Conservation (phyloP, 2,888 invertebrate species). For the Cyclophora albipunctata region DNA sequence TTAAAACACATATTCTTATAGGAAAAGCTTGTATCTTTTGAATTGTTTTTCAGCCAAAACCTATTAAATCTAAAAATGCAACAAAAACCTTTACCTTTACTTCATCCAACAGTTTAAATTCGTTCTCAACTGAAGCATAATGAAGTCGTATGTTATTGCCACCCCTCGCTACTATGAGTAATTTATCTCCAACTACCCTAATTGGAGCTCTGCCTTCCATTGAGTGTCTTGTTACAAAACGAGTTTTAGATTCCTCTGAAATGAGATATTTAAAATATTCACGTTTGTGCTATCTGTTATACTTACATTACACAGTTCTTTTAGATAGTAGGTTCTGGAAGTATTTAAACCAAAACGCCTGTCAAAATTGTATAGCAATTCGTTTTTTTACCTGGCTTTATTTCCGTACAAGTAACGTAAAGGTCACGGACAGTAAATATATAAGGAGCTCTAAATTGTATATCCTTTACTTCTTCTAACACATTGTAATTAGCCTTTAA, state of each 20-base stretch:
- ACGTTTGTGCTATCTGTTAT: too few species aligned
- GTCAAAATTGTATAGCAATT: too few species aligned
- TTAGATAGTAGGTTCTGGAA: not conserved
- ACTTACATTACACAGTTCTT: not conserved
- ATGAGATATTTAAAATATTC: conserved; percentile 5
- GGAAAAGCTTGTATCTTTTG: not conserved
- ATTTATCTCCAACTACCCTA: conserved; percentile 52
- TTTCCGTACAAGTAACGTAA: conserved; percentile 77
- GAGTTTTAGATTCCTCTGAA: conserved; percentile 55
- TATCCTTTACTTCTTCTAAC: conserved; percentile 79
- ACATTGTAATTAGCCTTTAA: conserved; percentile 69
- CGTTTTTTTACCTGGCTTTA: conserved; percentile 59
- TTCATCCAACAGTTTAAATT: conserved; percentile 69
- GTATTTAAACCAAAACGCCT: not conserved
- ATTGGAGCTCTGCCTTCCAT: conserved; percentile 76
- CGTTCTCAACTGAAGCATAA: conserved; percentile 56
- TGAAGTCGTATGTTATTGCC: conserved; percentile 74
- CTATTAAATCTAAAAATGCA: too few species aligned
- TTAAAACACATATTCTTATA: not conserved
- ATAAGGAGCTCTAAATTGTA: conserved; percentile 67
- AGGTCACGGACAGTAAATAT: conserved; percentile 78
- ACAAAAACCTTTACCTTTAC: conserved; percentile 52
- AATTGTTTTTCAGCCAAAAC: too few species aligned
- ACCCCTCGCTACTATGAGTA: conserved; percentile 66
- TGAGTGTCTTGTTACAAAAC: conserved; percentile 65